Evolutionary conservation across 2,888 invertebrate genomes (phyloP), one percentile per base, ranked within the genome.

Genomic region (Sinentomon sp.): DNA sequence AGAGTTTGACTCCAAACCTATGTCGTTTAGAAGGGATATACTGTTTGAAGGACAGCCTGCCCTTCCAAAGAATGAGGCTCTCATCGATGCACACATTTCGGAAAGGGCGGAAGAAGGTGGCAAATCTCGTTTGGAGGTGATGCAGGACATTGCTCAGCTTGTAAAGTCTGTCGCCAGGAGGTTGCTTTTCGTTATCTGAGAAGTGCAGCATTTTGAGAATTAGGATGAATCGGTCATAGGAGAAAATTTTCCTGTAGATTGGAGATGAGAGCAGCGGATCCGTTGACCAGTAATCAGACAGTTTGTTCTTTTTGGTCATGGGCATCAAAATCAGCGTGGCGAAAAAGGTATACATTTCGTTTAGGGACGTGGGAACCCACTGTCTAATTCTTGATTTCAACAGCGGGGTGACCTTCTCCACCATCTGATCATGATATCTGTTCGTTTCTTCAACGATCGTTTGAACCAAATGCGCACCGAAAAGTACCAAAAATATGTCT

Each of bases 1-100:
- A 39, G 19, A 32, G 24, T 36, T 40, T 42, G 2, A 40, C 23
- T 13, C 39, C 40, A 26, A 42, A 42, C 9, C 40, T 21, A 13
- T 34, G 31, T 26, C 40, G 21, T 23, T 42, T 42, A 2, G 28
- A 20, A 7, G 41, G 40, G 18, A 41, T 36, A 26, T 37, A 43
- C 30, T 43, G 42, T 14, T 32, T 36, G 22, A 33, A 37, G 17
- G 23, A 14, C 5, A 40, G 20, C 14, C 37, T 24, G 4, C 40
- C 42, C 23, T 36, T 36, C 23, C 32, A 40, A 23, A 36, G 31
- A 19, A 40, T 22, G 4, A 43, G 21, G 17, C 35, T 37, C 28
- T 43, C 42, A 19, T 41, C 40, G 1, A 41, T 27, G 5, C 34
- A 33, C 9, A 41, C 24, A 18, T 38, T 30, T 19, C 14, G 19